These are phyloP conservation scores for Syndactyla subalaris DNA, from an alignment of 2,797 vertebrate genomes.

Conservation along the genomic window DNA sequence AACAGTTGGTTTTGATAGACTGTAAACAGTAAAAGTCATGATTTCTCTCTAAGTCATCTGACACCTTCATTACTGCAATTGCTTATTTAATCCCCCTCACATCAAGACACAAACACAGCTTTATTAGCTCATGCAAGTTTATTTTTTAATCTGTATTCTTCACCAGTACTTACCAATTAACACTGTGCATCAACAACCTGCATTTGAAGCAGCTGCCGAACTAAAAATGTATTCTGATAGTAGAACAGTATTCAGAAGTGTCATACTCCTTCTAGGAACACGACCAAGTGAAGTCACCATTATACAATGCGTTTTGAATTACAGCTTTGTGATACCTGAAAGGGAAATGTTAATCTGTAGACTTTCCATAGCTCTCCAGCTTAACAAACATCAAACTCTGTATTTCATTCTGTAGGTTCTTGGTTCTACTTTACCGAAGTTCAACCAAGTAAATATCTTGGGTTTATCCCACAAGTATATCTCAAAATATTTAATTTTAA, in stretches of 20 bases:
- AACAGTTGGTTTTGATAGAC: conserved; percentile 19
- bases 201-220: neutral
- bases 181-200: conserved; percentile 36
- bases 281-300: neutral
- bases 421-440: neutral
- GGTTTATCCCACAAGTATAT: neutral
- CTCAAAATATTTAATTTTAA: neutral
- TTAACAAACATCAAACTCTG: neutral
- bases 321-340: neutral
- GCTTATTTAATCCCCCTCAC: conserved; percentile 39
- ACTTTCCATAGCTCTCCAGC: neutral
- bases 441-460: neutral
- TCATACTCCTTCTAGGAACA: conserved; percentile 46
- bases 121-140: conserved; percentile 11
- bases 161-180: conserved; percentile 31
- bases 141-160: conserved; percentile 24
- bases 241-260: neutral
- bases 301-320: neutral
- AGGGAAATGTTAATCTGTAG: neutral
- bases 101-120: conserved; percentile 33
- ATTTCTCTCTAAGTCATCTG: conserved; percentile 42
- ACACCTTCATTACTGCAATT: conserved; percentile 50
- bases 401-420: neutral
- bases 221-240: conserved; percentile 1
- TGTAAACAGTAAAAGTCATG: conserved; percentile 52